Evolutionary conservation across 2,888 invertebrate genomes (phyloP), one percentile per base, ranked within the genome.

Genomic region (Meliscaeva auricollis): DNA sequence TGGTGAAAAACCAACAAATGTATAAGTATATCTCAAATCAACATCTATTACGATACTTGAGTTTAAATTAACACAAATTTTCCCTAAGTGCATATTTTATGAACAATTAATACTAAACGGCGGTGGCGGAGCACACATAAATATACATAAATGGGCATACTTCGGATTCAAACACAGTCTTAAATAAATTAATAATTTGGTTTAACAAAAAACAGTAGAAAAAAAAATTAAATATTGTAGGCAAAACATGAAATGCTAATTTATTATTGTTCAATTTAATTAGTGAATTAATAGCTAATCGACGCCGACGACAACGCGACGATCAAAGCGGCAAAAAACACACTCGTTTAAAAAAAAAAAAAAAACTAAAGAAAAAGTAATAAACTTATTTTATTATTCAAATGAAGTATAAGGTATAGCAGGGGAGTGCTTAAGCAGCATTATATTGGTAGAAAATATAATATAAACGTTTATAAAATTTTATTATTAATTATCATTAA

Each of bases 181-280:
- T n/a, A n/a, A n/a, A n/a, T n/a, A n/a, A n/a, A n/a, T n/a, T n/a
- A n/a, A n/a, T n/a, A n/a, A n/a, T n/a, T n/a, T n/a, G n/a, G n/a
- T n/a, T n/a, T n/a, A n/a, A n/a, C n/a, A 74, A 54, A 74, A 80
- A 82, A 50, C 9, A 62, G 75, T 44, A 52, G 6, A 50, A 66
- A 35, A 20, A 22, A 35, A 11, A 32, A 15, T 11, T 26, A 50
- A 13, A 64, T 44, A 73, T 50, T 38, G 32, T 35, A 32, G 35
- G 17, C 56, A 9, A 17, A 35, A 35, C 26, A 30, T 26, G 52
- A 52, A 52, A 7, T n/a, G n/a, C n/a, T 7, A n/a, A 30, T 52
- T 52, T n/a, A 26, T 52, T 52, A n/a, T n/a, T 30, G 52, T 52
- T 52, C n/a, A 52, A 3, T 52, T 52, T 4, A 52, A 30, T 30